Percentiles rank a stretch among this genome's conserved stretches.
phyloP scores from a whole-genome alignment of 2,113 vertebrate genomes.

The Phoenicopterus ruber region DNA sequence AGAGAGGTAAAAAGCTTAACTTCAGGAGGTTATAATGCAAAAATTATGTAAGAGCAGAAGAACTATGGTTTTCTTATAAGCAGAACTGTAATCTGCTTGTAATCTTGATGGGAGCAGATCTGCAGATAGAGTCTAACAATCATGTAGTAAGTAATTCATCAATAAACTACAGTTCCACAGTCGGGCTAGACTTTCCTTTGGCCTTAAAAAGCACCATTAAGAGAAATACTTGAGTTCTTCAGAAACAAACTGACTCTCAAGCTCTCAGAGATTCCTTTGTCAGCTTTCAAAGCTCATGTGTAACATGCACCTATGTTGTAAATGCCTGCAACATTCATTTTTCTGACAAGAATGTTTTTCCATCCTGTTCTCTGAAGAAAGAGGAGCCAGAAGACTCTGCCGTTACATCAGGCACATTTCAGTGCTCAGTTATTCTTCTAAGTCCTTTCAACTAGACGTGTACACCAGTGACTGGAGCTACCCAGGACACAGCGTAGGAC shows the following conservation, averaged over 20 bases:
- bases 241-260: not conserved
- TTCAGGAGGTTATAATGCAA: not conserved
- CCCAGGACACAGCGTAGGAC: not conserved
- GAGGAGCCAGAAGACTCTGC: not conserved
- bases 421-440: not conserved
- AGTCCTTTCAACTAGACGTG: not conserved
- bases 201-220: not conserved
- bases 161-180: not conserved
- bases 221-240: not conserved
- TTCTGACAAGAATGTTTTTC: not conserved
- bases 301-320: not conserved
- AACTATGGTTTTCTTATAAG: not conserved
- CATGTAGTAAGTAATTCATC: not conserved
- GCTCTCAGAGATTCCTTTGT: not conserved
- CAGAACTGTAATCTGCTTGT: not conserved
- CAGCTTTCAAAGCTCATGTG: not conserved
- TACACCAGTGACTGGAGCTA: not conserved
- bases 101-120: not conserved
- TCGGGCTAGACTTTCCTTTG: not conserved
- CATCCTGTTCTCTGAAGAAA: not conserved
- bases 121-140: not conserved
- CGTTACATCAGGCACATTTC: not conserved
- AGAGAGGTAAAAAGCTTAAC: not conserved
- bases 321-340: not conserved
- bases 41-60: not conserved